Base-by-base conservation (phyloP, 1,140 invertebrate genomes). In the Vanessa atalanta region DNA sequence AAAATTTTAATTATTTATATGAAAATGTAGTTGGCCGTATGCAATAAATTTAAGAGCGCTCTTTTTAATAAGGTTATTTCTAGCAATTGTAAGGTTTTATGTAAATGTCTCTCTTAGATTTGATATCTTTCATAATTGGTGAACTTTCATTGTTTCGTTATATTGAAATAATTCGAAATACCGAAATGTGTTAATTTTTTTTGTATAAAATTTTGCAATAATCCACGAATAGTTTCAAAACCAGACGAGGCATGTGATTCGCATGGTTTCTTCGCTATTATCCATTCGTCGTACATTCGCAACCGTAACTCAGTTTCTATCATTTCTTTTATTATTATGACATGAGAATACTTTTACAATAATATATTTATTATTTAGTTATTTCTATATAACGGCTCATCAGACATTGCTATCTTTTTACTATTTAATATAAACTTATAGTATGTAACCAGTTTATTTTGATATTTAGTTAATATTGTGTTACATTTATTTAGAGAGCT, bases 241-340 rank as follows among this genome's bases (percentile, higher is more conserved):
- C 47, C 16, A 23, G 61, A 47, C 16, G 16, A 61, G 23, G 15
- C 15, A 57, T 69, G 20, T 70, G 31, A 70, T 70, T 70, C 55
- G 16, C 14, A 26, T 47, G 20, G 64, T 65, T 70, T 48, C 57
- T 37, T 70, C 15, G 48, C 37, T 74, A 76, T 76, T 76, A 76
- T 57, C 70, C 16, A 76, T 76, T 76, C 70, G 75, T 72, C 61
- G 51, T 76, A 76, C 55, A 76, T 69, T 72, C 23, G 75, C 66
- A 69, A 72, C 50, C 31, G 55, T 31, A 48, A 68, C 61, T 53
- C 66, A 57, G 61, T 68, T 16, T 53, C 70, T 53, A 53, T 64
- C 31, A 64, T 64, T 64, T 47, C 26, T 43, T 43, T 43, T 64
- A 64, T 13, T 57, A 50, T 50, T 50, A 50, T 50, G 15, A 55